Base-by-base conservation (phyloP, 2,113 vertebrate genomes). In the Lota lota region DNA sequence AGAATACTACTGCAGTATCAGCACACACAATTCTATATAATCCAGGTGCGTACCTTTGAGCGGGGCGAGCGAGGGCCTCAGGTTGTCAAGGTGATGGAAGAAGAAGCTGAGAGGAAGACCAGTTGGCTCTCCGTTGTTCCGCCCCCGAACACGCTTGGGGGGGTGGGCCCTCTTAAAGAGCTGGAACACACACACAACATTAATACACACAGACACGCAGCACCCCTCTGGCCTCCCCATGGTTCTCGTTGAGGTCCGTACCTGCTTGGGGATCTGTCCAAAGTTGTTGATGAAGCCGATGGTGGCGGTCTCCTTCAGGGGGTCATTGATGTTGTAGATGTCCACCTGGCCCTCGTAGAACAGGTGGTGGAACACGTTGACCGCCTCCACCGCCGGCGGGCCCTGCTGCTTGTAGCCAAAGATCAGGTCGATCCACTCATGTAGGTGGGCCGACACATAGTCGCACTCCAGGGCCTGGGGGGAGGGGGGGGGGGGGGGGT, bases 261-360 rank as follows among this genome's bases (percentile, higher is more conserved):
- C 97, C 96, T 99, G 97, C 86, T 99, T 99, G 76, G 97, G 97
- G 87, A 99, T 99, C 85, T 99, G 97, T 63, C 97, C 97, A 3
- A 99, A 99, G 90, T 99, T 99, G 87, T 99, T 99, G 88, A 99
- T 99, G 88, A 99, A 99, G 65, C 97, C 97, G 61, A 99, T 99
- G 77, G 97, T 99, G 79, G 97, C 97, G 0, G 97, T 99, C 82
- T 99, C 97, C 85, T 99, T 99, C 10, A 99, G 92, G 0, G 97
- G 97, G 87, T 99, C 97, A 22, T 98, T 99, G 80, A 99, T 99
- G 89, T 99, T 99, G 90, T 99, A 99, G 78, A 99, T 99, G 80
- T 99, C 97, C 83, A 99, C 97, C 85, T 99, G 97, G 1, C 97
- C 97, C 86, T 99, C 97, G 64, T 99, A 99, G 82, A 99, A 99